Conservation (phyloP, 92 coral and sea anemone genomes). For the Virgularia gustaviana region DNA sequence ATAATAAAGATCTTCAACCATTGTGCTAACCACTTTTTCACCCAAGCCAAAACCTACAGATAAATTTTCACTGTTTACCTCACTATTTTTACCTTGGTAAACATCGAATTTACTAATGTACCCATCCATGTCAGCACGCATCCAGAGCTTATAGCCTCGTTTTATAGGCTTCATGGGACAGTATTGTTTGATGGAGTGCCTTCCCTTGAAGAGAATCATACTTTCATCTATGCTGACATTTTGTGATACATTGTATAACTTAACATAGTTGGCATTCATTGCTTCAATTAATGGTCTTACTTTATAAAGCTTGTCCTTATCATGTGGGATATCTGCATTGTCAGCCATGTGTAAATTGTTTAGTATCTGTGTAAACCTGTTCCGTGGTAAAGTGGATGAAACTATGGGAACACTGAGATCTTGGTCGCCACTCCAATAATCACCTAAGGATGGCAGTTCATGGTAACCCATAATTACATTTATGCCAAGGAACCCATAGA, state of each 20-base stretch:
- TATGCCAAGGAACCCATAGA: conserved; percentile 58
- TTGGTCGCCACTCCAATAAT: conserved; percentile 53
- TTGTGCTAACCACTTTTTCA: conserved; percentile 36
- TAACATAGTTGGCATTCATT: conserved; percentile 46
- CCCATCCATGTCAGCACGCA: conserved; percentile 59
- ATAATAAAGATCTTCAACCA: conserved; percentile 29
- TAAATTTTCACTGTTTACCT: conserved; percentile 23
- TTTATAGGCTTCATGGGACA: conserved; percentile 62
- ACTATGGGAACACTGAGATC: conserved; percentile 58
- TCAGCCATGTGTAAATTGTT: conserved; percentile 45
- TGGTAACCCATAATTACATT: conserved; percentile 59
- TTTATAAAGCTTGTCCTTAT: conserved; percentile 45
- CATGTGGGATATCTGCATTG: conserved; percentile 38
- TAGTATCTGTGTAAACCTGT: conserved; percentile 43
- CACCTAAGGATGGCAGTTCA: conserved; percentile 52
- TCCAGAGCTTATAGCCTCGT: conserved; percentile 54
- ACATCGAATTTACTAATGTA: conserved; percentile 58
- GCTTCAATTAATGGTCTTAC: conserved; percentile 46
- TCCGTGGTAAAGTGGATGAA: conserved; percentile 36
- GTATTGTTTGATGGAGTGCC: conserved; percentile 61
- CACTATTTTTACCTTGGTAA: conserved; percentile 50
- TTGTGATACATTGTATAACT: conserved; percentile 55
- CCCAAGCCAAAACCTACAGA: conserved; percentile 43
- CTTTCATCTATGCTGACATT: conserved; percentile 51
- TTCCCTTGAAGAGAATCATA: conserved; percentile 59